Evolutionary conservation across 2,888 invertebrate species (phyloP).

Genomic region (Heterodera filipjevi): DNA sequence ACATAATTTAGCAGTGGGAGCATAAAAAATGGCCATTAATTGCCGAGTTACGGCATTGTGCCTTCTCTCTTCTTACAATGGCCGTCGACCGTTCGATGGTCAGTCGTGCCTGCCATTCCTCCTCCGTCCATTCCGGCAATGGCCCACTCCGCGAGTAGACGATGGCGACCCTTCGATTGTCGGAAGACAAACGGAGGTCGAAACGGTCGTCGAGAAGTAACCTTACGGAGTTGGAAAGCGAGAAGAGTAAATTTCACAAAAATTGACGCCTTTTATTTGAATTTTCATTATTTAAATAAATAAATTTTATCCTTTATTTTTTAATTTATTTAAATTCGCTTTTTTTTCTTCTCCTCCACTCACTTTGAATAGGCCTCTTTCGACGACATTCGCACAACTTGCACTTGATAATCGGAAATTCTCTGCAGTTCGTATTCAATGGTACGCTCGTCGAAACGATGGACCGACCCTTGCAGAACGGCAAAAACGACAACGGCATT

Average conservation of each 20-base stretch:
- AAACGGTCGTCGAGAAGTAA: constrained; percentile 41
- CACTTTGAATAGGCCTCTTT: constrained; percentile 39
- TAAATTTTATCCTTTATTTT: too few relatives aligned
- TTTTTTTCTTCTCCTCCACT: constrained; percentile 36
- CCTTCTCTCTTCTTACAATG: constrained; percentile 69
- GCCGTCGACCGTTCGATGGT: constrained; percentile 84
- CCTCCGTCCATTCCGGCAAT: constrained; percentile 81
- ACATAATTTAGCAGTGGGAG: too few relatives aligned
- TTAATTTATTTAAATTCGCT: constrained; percentile 32
- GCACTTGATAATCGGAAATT: constrained; percentile 49
- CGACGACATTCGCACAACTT: constrained; percentile 50
- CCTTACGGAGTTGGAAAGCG: too few relatives aligned
- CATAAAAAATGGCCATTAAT: too few relatives aligned
- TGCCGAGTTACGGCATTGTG: too few relatives aligned
- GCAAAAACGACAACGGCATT: constrained; percentile 77
- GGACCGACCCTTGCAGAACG: constrained; percentile 84
- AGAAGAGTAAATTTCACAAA: too few relatives aligned
- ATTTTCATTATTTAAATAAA: too few relatives aligned
- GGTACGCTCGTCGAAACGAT: constrained; percentile 88
- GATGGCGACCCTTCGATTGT: constrained; percentile 70
- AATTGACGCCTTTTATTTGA: too few relatives aligned
- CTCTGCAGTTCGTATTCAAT: constrained; percentile 85
- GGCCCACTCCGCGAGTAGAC: constrained; percentile 83
- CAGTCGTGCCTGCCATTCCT: constrained; percentile 80
- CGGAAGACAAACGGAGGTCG: constrained; percentile 71